Evolutionary conservation across 2,797 vertebrate species (phyloP).

Genomic region (Leuciscus waleckii): DNA sequence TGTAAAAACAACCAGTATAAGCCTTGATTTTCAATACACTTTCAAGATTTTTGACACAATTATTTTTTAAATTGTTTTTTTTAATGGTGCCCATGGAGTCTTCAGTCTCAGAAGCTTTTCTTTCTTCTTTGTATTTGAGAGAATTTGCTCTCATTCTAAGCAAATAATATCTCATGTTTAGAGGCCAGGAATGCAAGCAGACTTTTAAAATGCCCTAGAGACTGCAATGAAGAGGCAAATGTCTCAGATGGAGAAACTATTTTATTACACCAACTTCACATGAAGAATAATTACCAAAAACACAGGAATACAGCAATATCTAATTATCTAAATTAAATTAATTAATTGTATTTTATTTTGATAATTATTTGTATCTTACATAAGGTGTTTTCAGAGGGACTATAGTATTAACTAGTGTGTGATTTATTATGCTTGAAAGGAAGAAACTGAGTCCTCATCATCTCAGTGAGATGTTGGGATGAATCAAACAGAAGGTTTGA

Average conservation of each 20-base stretch:
- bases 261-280: conserved; percentile 89
- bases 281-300: conserved; percentile 84
- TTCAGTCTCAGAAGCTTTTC: conserved; percentile 82
- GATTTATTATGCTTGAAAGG: conserved; percentile 33
- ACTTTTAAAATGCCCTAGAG: conserved; percentile 87
- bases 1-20: not conserved
- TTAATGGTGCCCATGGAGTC: conserved; percentile 49
- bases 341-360: not conserved
- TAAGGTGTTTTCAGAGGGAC: not conserved
- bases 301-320: conserved; percentile 78
- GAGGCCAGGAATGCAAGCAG: conserved; percentile 84
- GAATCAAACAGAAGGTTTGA: conserved; percentile 58
- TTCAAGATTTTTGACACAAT: not conserved
- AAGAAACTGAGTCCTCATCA: conserved; percentile 34
- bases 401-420: not conserved
- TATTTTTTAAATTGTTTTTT: not conserved
- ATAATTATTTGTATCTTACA: not conserved
- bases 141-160: conserved; percentile 87
- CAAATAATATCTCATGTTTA: conserved; percentile 89
- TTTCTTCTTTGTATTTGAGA: conserved; percentile 79
- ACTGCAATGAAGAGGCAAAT: conserved; percentile 84
- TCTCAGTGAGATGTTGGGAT: conserved; percentile 60
- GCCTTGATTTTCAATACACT: not conserved
- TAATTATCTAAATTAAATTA: conserved; percentile 8
- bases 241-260: conserved; percentile 88